Evolutionary conservation across 2,113 vertebrate genomes (phyloP).

Genomic region (Heteronetta atricapilla): DNA sequence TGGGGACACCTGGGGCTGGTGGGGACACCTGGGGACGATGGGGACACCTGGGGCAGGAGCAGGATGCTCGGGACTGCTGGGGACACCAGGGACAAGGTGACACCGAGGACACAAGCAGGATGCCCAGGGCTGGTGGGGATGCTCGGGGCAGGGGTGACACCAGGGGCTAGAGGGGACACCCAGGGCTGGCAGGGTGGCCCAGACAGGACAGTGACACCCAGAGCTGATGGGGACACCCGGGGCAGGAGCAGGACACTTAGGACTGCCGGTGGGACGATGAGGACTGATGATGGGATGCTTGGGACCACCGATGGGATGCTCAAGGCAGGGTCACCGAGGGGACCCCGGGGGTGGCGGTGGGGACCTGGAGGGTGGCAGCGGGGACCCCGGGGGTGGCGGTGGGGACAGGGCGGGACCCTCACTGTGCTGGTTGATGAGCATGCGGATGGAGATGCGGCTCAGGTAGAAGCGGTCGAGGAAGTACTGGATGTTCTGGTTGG

Average conservation of each 20-base stretch:
- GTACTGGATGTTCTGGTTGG: conserved; percentile 96
- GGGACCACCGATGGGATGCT: background rate
- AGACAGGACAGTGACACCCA: background rate
- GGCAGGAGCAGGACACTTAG: background rate
- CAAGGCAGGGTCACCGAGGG: background rate
- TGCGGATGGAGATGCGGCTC: conserved; percentile 96
- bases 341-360: background rate
- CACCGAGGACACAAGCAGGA: background rate
- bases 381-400: no score
- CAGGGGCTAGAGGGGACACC: background rate
- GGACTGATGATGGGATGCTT: background rate
- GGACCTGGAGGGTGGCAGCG: no score
- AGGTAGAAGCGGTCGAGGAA: conserved; percentile 96
- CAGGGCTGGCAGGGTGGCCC: background rate
- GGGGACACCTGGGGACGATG: background rate
- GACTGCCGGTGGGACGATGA: background rate
- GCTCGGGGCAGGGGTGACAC: background rate
- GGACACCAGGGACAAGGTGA: background rate
- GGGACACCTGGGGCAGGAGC: background rate
- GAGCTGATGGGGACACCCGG: background rate
- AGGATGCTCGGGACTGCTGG: background rate
- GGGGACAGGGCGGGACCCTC: background rate
- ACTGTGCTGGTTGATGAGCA: conserved; percentile 98
- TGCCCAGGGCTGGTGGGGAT: background rate
- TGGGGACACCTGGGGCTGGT: background rate